Evolutionary conservation across 1,140 invertebrate genomes (phyloP).

Genomic region (Drosophila santomea): DNA sequence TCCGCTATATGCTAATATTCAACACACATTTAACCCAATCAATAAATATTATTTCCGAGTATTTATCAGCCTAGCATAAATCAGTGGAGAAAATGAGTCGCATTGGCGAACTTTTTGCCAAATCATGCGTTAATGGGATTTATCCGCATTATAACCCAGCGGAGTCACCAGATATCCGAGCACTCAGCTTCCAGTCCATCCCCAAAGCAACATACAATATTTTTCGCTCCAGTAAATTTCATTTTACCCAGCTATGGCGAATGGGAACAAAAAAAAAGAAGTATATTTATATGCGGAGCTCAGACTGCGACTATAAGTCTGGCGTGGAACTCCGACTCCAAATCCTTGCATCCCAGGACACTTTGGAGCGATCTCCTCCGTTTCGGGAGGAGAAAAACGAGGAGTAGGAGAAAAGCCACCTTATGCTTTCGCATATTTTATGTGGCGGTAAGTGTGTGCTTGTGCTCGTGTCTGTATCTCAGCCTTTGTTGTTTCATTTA

Average conservation of each 20-base stretch:
- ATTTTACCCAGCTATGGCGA: constrained; percentile 51
- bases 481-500: constrained; percentile 79
- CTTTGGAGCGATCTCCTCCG: constrained; percentile 42
- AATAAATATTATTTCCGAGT: constrained; percentile 25
- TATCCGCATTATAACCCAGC: constrained; percentile 35
- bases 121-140: constrained; percentile 53
- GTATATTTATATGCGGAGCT: constrained; percentile 69
- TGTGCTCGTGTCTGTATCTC: constrained; percentile 29
- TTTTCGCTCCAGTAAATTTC: constrained; percentile 53
- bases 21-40: neutral
- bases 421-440: constrained; percentile 81
- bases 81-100: constrained; percentile 19
- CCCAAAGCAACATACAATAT: constrained; percentile 9
- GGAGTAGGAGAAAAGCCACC: constrained; percentile 4
- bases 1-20: neutral
- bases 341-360: constrained; percentile 41
- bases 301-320: constrained; percentile 32
- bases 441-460: constrained; percentile 38
- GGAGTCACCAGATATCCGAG: constrained; percentile 24
- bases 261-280: constrained; percentile 54
- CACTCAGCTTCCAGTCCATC: constrained; percentile 10
- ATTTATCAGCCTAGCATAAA: constrained; percentile 29
- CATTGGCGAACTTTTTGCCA: constrained; percentile 34
- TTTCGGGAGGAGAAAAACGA: constrained; percentile 6
- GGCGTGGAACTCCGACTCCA: constrained; percentile 1